These are phyloP conservation scores for Saimiri boliviensis DNA, from an alignment of 2,113 vertebrate genomes.

Conservation along the genomic window DNA sequence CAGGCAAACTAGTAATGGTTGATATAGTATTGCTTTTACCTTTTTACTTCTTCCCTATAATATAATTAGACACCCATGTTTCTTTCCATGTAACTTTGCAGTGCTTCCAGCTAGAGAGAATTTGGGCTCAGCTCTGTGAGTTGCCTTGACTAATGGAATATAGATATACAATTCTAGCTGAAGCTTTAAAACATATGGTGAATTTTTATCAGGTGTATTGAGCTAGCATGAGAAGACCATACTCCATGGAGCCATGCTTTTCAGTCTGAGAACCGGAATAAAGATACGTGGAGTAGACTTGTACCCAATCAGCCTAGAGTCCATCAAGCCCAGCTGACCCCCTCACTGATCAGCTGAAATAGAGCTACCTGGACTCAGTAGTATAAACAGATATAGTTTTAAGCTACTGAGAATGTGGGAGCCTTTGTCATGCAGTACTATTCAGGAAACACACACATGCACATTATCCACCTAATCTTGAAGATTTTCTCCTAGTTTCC, in stretches of 20 bases:
- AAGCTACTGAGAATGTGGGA: not conserved
- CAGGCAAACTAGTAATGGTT: too few relatives aligned
- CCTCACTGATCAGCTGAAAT: not conserved
- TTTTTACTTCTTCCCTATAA: not conserved
- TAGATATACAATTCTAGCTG: not conserved
- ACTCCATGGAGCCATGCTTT: not conserved
- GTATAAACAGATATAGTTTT: not conserved
- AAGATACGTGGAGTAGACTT: not conserved
- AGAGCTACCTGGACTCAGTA: not conserved
- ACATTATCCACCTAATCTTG: not conserved
- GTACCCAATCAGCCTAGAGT: too few relatives aligned
- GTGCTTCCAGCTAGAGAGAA: not conserved
- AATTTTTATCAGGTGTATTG: not conserved
- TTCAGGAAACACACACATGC: not conserved
- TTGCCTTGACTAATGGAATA: not conserved
- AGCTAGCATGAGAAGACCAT: not conserved
- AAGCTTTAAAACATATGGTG: not conserved
- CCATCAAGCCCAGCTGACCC: not conserved
- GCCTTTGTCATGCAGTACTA: not conserved
- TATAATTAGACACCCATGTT: not conserved
- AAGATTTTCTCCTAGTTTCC: not conserved
- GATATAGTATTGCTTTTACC: not conserved
- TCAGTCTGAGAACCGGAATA: not conserved
- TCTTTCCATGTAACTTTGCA: not conserved
- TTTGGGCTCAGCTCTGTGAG: not conserved